phyloP scores from a whole-genome alignment of 2,113 vertebrate genomes.

The Carassius gibelio region DNA sequence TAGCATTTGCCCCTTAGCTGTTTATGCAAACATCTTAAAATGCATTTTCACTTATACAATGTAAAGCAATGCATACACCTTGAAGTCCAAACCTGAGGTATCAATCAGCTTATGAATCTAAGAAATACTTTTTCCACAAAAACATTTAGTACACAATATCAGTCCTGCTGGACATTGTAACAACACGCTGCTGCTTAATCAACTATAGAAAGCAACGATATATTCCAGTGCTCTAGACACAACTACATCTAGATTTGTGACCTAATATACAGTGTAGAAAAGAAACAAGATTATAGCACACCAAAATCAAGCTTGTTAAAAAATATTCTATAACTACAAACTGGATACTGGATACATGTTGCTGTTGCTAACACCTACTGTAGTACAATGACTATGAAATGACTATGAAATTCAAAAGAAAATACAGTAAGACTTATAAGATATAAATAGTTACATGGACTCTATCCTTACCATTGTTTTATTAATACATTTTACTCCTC shows the following conservation, averaged over 20 bases:
- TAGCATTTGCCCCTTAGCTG: neutral
- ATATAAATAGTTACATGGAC: conserved; percentile 21
- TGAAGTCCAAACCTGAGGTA: neutral
- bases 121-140: neutral
- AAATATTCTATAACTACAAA: neutral
- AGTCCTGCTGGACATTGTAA: neutral
- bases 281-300: neutral
- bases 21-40: neutral
- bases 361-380: neutral
- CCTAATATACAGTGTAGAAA: neutral
- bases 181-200: neutral
- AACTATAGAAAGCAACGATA: neutral
- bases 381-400: neutral
- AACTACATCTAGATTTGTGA: neutral
- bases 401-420: conserved; percentile 24
- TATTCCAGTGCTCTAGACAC: neutral
- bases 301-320: neutral
- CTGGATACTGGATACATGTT: neutral
- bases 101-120: neutral
- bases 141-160: neutral
- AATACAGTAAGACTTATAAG: conserved; percentile 49
- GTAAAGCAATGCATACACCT: neutral
- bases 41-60: neutral
- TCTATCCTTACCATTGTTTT: conserved; percentile 62
- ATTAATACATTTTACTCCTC: conserved; percentile 65